These are phyloP conservation scores for Drosophila bocqueti DNA, from an alignment of 1,140 invertebrate species.

Conservation along the genomic window DNA sequence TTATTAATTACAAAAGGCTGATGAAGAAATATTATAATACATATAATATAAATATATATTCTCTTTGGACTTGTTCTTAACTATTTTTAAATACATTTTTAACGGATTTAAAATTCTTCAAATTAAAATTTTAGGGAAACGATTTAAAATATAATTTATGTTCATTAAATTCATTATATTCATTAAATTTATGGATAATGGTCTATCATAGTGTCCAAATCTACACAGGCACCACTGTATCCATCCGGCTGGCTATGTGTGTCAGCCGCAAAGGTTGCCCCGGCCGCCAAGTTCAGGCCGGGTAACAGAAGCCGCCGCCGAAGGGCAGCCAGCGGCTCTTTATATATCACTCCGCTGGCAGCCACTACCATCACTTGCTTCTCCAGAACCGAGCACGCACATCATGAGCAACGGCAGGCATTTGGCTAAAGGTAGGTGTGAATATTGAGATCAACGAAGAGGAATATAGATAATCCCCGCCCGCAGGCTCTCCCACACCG, in stretches of 20 bases:
- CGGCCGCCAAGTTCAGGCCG: slow-evolving; percentile 58
- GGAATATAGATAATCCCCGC: background rate
- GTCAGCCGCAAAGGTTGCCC: slow-evolving; percentile 61
- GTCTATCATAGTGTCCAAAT: too few relatives aligned
- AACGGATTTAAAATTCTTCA: background rate
- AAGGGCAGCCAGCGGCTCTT: slow-evolving; percentile 55
- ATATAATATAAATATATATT: background rate
- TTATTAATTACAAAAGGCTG: background rate
- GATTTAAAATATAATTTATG: background rate
- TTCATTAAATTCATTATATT: background rate
- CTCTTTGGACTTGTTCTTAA: background rate
- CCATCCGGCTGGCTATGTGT: slow-evolving; percentile 33
- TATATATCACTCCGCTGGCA: slow-evolving; percentile 39
- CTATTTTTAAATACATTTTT: background rate
- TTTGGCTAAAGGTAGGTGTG: slow-evolving; percentile 64
- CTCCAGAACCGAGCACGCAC: slow-evolving; percentile 27
- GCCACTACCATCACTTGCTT: slow-evolving; percentile 53
- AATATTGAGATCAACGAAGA: background rate
- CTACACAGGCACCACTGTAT: slow-evolving; percentile 7
- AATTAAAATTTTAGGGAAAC: background rate
- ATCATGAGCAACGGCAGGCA: slow-evolving; percentile 77
- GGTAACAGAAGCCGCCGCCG: slow-evolving; percentile 44
- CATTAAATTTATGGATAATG: background rate
- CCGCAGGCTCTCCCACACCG: slow-evolving; percentile 88
- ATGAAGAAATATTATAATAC: background rate